A percentile compares a stretch with the other conserved stretches of the same genome.
Evolutionary conservation across 2,797 vertebrate genomes (phyloP).

Genomic region (Crocodylus rhombifer): DNA sequence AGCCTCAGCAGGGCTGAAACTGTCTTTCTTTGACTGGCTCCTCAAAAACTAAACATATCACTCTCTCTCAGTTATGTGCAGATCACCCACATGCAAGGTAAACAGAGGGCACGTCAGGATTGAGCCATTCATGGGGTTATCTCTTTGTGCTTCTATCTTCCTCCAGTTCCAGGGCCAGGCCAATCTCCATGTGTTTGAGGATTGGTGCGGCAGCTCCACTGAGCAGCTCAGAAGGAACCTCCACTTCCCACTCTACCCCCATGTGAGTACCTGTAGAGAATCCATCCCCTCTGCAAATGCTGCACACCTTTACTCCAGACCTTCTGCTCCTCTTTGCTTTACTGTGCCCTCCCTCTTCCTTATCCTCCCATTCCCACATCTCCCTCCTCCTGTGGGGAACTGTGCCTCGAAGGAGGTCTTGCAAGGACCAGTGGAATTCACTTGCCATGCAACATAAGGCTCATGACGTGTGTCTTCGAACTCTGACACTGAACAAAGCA

Average conservation of each 20-base stretch:
- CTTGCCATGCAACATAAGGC: fast-evolving
- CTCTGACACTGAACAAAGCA: background rate
- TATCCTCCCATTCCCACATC: background rate
- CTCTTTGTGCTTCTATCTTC: background rate
- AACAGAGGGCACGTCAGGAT: background rate
- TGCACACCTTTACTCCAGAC: background rate
- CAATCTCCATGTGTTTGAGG: constrained; percentile 96
- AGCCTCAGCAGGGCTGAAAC: background rate
- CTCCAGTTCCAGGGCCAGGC: constrained; percentile 88
- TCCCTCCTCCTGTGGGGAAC: background rate
- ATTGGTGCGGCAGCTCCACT: constrained; percentile 93
- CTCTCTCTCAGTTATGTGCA: background rate
- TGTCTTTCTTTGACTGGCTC: background rate
- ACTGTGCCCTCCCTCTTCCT: background rate
- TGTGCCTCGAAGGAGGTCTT: background rate
- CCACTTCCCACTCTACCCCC: constrained; percentile 93
- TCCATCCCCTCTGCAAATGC: fast-evolving
- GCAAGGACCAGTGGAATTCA: background rate
- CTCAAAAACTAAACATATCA: fast-evolving
- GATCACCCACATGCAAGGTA: fast-evolving
- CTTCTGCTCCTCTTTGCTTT: background rate
- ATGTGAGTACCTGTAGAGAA: constrained; percentile 85
- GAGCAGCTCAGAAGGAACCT: constrained; percentile 89
- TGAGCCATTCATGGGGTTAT: background rate
- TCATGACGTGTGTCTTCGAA: background rate